Percentiles rank a stretch among this genome's conserved stretches.
These are phyloP conservation scores for Progne subis DNA, from an alignment of 2,113 vertebrate genomes.

Conservation along the genomic window DNA sequence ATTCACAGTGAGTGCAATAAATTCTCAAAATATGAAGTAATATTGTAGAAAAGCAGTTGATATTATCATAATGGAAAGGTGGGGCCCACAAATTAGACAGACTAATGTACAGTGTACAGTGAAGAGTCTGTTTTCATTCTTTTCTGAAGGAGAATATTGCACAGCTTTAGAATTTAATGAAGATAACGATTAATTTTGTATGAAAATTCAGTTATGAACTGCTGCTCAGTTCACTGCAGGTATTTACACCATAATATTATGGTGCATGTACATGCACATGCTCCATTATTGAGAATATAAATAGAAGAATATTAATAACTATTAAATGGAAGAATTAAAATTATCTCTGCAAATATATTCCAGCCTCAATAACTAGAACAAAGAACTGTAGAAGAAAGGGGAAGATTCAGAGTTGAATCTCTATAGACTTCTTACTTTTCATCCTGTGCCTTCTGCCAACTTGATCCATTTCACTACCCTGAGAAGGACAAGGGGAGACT, in stretches of 20 bases:
- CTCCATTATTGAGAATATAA: not conserved
- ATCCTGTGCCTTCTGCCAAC: not conserved
- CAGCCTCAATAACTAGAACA: not conserved
- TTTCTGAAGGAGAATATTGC: not conserved
- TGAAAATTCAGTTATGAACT: not conserved
- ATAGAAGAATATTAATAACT: not conserved
- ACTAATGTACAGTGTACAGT: not conserved
- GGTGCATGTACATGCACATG: accelerated
- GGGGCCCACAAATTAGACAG: not conserved
- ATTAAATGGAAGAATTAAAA: not conserved
- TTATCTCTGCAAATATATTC: not conserved
- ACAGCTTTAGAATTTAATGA: not conserved
- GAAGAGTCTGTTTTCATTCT: not conserved
- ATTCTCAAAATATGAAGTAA: not conserved
- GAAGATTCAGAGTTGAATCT: not conserved
- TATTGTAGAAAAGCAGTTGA: not conserved
- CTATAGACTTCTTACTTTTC: not conserved
- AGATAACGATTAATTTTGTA: not conserved
- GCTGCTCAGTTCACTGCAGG: not conserved
- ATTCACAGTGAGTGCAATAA: not conserved
- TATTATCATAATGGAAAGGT: not conserved
- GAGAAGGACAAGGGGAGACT: not conserved
- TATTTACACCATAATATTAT: not conserved
- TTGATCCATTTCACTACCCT: not conserved
- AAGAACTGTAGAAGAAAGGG: not conserved